Percentiles rank a stretch among this genome's conserved stretches.
Conservation (phyloP, 2,113 vertebrate species). For the Actenoides lindsayi region DNA sequence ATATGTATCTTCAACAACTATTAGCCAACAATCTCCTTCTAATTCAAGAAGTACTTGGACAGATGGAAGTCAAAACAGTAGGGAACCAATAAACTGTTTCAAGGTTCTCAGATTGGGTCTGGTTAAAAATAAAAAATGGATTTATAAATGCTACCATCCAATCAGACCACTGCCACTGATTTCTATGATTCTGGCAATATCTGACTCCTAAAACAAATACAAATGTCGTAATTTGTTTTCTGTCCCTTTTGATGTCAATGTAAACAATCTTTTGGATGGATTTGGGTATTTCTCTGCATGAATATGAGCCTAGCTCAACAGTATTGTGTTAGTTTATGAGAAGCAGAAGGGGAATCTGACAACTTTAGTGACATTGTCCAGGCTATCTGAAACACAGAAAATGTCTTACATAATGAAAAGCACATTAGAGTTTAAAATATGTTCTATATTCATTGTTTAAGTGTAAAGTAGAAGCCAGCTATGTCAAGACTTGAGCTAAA, state of each 20-base stretch:
- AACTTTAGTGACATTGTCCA: background rate
- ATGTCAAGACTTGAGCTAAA: background rate
- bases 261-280: conserved; percentile 44
- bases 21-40: background rate
- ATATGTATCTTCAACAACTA: background rate
- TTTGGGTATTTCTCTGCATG: background rate
- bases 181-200: conserved; percentile 26
- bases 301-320: background rate
- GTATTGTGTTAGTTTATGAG: conserved; percentile 14
- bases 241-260: conserved; percentile 30
- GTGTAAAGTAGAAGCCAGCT: background rate
- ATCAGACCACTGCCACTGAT: background rate
- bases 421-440: background rate
- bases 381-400: background rate
- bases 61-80: conserved; percentile 15
- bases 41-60: background rate
- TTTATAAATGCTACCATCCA: background rate
- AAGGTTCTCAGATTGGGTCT: conserved; percentile 22
- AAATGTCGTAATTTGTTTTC: conserved; percentile 53
- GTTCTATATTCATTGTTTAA: background rate
- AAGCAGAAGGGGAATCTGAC: conserved; percentile 32
- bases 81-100: conserved; percentile 27
- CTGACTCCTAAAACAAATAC: conserved; percentile 24
- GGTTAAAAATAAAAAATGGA: conserved; percentile 31
- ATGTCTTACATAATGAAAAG: background rate